A percentile compares a stretch with the other conserved stretches of the same genome.
phyloP scores from a whole-genome alignment of 1,140 invertebrate species.

The Harpegnathos saltator region DNA sequence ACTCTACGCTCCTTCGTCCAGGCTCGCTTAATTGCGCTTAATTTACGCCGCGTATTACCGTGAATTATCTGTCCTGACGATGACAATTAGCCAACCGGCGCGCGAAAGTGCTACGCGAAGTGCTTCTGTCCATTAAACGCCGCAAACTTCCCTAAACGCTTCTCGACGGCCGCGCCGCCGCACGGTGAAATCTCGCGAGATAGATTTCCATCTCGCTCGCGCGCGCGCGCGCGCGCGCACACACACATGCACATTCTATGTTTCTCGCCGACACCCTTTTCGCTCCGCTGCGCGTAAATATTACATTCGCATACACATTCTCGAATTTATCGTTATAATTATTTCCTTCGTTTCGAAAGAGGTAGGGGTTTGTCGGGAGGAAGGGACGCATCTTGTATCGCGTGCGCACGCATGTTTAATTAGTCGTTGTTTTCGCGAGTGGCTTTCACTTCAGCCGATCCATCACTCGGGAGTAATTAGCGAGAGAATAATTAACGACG shows the following conservation, averaged over 20 bases:
- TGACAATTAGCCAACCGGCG: slow-evolving; percentile 23
- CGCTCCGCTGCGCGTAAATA: too few relatives aligned
- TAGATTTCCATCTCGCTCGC: background rate
- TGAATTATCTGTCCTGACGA: slow-evolving; percentile 1
- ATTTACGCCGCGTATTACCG: slow-evolving; percentile 16
- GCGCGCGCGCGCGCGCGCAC: too few relatives aligned
- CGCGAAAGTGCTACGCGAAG: background rate
- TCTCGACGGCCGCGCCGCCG: too few relatives aligned
- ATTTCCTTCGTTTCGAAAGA: too few relatives aligned
- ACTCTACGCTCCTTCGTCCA: background rate
- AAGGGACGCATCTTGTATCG: too few relatives aligned
- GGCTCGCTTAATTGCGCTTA: slow-evolving; percentile 31
- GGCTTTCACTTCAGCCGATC: slow-evolving; percentile 17
- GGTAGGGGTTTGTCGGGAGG: too few relatives aligned
- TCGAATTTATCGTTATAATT: too few relatives aligned
- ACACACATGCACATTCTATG: too few relatives aligned
- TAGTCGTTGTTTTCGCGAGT: slow-evolving; percentile 29
- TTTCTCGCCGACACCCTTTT: too few relatives aligned
- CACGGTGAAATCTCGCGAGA: background rate
- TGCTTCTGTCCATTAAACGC: background rate
- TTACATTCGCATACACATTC: too few relatives aligned
- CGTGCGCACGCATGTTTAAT: slow-evolving; percentile 10
- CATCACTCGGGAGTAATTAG: slow-evolving; percentile 27
- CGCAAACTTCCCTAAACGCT: background rate
- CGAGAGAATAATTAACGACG: slow-evolving; percentile 39